Evolutionary conservation across 1,140 invertebrate genomes (phyloP).

Genomic region (Leptopilina boulardi): DNA sequence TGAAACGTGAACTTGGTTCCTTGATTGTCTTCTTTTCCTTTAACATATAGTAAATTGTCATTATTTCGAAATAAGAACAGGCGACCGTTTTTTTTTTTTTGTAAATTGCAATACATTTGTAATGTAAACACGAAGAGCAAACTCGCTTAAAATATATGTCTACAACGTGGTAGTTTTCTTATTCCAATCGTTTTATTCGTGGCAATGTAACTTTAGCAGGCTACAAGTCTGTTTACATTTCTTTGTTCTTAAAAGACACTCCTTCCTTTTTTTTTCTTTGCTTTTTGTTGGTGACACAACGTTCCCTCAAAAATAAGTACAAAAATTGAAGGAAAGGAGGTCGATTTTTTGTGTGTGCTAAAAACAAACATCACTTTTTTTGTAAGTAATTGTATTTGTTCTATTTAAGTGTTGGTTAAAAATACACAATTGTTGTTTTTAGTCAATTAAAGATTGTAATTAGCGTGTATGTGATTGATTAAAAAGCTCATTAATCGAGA

Average conservation of each 20-base stretch:
- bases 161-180: not conserved
- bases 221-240: not conserved
- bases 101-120: slow-evolving; percentile 34
- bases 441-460: no score
- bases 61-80: not conserved
- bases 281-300: no score
- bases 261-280: not conserved
- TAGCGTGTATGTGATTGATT: no score
- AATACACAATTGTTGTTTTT: no score
- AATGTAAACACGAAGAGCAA: slow-evolving; percentile 28
- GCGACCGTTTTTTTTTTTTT: not conserved
- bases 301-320: not conserved
- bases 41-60: not conserved
- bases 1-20: no score
- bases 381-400: no score
- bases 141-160: not conserved
- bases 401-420: no score
- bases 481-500: no score
- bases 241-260: not conserved
- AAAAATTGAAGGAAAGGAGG: not conserved
- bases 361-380: no score
- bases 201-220: slow-evolving; percentile 2
- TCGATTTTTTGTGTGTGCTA: not conserved
- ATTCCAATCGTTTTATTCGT: not conserved
- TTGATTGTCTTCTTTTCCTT: no score